These are phyloP conservation scores for Scylla paramamosain DNA, from an alignment of 1,140 invertebrate species.

Conservation along the genomic window DNA sequence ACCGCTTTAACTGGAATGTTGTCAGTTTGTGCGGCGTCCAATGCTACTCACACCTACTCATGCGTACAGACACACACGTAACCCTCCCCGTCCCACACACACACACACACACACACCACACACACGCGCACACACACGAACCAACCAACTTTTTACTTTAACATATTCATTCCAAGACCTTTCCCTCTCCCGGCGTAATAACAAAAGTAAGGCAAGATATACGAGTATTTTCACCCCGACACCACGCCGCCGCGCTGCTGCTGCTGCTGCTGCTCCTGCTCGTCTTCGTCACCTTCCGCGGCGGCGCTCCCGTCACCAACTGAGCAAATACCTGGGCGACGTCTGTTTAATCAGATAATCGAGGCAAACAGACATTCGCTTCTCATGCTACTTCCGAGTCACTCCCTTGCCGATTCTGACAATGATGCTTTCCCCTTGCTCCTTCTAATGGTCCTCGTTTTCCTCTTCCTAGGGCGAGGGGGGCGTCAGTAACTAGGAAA, in stretches of 20 bases:
- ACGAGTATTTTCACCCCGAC: no score
- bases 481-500: background rate
- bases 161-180: background rate
- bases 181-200: no score
- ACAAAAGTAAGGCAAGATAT: no score
- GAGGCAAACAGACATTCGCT: background rate
- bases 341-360: slow-evolving; percentile 15
- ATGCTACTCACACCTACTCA: background rate
- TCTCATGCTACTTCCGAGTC: background rate
- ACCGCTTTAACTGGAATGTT: background rate
- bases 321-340: background rate
- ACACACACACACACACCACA: slow-evolving; percentile 19
- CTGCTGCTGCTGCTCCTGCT: background rate
- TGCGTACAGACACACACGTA: background rate
- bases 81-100: background rate
- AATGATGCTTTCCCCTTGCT: background rate
- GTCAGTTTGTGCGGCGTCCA: background rate
- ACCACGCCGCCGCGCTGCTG: no score
- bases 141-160: background rate
- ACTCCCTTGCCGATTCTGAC: background rate
- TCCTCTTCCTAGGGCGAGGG: background rate
- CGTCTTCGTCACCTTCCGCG: background rate
- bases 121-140: background rate
- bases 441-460: background rate
- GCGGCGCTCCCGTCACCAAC: background rate